phyloP scores from a whole-genome alignment of 1,140 invertebrate genomes.

The Brachionus calyciflorus region DNA sequence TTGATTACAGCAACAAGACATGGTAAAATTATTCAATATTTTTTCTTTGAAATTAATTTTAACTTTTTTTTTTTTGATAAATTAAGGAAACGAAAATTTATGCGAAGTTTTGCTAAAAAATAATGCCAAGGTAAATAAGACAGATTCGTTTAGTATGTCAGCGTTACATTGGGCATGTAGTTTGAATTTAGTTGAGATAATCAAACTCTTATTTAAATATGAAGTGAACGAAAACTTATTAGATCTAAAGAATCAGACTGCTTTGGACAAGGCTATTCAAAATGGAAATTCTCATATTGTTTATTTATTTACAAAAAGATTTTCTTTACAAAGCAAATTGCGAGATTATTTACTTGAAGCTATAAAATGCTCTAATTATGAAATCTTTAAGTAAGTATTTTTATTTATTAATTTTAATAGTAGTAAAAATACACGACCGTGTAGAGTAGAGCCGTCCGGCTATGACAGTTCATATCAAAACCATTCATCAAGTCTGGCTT shows the following conservation, averaged over 20 bases:
- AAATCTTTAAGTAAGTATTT: constrained; percentile 26
- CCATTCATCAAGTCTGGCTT: too few species aligned
- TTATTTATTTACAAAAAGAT: constrained; percentile 17
- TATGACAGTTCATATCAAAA: too few species aligned
- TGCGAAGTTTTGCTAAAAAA: constrained; percentile 6
- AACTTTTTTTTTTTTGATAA: neutral
- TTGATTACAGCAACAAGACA: constrained; percentile 43
- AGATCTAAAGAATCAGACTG: constrained; percentile 22
- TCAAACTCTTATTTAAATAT: constrained; percentile 19
- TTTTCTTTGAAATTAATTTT: neutral
- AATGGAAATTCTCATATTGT: constrained; percentile 32
- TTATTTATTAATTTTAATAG: too few species aligned
- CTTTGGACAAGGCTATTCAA: constrained; percentile 25
- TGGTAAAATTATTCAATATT: neutral
- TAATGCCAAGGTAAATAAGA: constrained; percentile 34
- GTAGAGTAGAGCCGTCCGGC: too few species aligned
- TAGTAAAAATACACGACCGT: too few species aligned
- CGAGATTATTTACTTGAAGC: constrained; percentile 21
- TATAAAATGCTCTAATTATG: neutral
- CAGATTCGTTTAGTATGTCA: constrained; percentile 43
- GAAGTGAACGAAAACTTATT: constrained; percentile 16
- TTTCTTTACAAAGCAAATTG: neutral
- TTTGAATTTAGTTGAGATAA: constrained; percentile 17
- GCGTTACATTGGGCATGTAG: constrained; percentile 32
- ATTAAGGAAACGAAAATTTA: neutral